Evolutionary conservation across 64 coral and sea anemone genomes (phyloP).

Genomic region (Orbicella faveolata): DNA sequence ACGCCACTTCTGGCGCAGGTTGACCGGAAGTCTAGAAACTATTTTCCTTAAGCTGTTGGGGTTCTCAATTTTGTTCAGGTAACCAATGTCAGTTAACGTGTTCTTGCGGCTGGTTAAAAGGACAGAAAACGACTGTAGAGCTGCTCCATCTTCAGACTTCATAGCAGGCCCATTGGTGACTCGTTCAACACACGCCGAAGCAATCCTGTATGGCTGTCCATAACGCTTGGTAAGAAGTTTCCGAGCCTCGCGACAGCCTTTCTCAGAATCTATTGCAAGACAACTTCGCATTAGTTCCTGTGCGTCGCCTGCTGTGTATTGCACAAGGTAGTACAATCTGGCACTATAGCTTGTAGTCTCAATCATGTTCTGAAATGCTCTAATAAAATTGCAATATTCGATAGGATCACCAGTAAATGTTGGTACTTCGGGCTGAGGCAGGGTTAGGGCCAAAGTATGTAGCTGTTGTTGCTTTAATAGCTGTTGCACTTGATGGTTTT

Average conservation of each 20-base stretch:
- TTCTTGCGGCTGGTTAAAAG: conserved; percentile 45
- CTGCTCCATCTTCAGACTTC: conserved; percentile 11
- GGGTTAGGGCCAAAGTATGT: neutral
- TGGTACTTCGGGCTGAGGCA: conserved; percentile 43
- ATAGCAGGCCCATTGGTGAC: conserved; percentile 28
- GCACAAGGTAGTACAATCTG: no score
- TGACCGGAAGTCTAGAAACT: conserved; percentile 19
- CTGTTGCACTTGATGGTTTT: neutral
- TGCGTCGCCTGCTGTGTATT: conserved; percentile 48
- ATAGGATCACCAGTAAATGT: conserved; percentile 26
- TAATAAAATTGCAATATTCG: conserved; percentile 48
- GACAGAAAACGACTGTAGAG: conserved; percentile 52
- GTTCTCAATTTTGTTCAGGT: conserved; percentile 35
- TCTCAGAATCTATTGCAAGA: conserved; percentile 36
- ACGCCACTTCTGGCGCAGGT: conserved; percentile 28
- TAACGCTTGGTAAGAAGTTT: conserved; percentile 47
- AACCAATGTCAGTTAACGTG: conserved; percentile 44
- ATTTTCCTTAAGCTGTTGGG: conserved; percentile 28
- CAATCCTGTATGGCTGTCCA: conserved; percentile 49
- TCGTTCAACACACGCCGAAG: conserved; percentile 28
- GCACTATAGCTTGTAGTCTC: conserved; percentile 66
- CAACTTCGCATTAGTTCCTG: conserved; percentile 62
- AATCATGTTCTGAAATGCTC: conserved; percentile 51
- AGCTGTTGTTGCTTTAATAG: neutral
- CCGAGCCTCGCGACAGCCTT: conserved; percentile 27